Base-by-base conservation (phyloP, 1,140 invertebrate species). In the Plectrocnemia conspersa region DNA sequence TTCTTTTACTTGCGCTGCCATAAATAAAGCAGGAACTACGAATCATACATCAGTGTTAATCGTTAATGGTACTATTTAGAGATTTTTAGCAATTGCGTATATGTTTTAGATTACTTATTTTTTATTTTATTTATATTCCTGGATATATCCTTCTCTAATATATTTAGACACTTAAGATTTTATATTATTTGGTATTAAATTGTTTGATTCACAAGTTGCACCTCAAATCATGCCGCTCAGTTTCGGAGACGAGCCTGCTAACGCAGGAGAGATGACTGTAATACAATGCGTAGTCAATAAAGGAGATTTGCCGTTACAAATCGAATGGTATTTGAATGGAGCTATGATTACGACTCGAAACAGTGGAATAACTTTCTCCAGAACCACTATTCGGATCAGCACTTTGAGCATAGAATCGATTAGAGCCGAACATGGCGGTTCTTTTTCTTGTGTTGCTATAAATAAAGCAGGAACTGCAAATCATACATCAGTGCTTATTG, bases 241-340 rank as follows among this genome's bases (percentile, higher is more conserved):
- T 32, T 84, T 83, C 63, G 80, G 79, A 33, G 79, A 82, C 35
- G 76, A 80, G 54, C 75, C 79, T 54, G 71, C 78, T 25, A 80
- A 80, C 64, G 72, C 76, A 25, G 78, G 79, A 16, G 79, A 81
- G 27, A 77, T 75, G 27, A 77, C 77, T 21, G 76, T 75, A 19
- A 69, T 77, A 40, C 75, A 79, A 33, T 88, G 85, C 67, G 79
- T 79, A 46, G 81, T 87, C 29, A 78, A 81, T 47, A 86, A 86
- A 65, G 88, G 87, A 3, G 86, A 89, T 65, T 72, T 80, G 49
- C 87, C 87, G 1, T 74, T 91, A 25, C 79, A 79, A 56, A 86
- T 89, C 32, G 75, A 74, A 4, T 88, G 86, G 84, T 70, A 71
- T 29, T 71, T 80, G 53, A 79, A 83, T 61, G 72, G 71, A 55